A percentile compares a stretch with the other conserved stretches of the same genome.
Conservation (phyloP, 2,888 invertebrate genomes). For the Luperina nickerlii region DNA sequence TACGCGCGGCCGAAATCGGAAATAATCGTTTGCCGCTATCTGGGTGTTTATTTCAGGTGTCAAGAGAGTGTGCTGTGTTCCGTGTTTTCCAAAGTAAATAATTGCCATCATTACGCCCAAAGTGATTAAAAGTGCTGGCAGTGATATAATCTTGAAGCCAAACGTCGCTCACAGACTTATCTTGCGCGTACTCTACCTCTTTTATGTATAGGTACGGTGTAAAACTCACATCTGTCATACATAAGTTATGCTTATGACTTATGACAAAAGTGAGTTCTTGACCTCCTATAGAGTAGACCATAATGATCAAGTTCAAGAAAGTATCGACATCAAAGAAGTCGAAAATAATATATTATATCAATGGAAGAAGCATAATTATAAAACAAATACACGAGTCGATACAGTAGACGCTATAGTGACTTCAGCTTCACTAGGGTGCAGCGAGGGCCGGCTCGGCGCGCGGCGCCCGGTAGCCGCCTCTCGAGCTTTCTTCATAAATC, state of each 20-base stretch:
- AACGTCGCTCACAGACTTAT: too few relatives aligned
- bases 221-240: background rate
- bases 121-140: too few relatives aligned
- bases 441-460: conserved; percentile 24
- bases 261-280: background rate
- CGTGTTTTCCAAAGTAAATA: too few relatives aligned
- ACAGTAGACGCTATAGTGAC: conserved; percentile 5
- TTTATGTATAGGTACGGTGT: background rate
- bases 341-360: too few relatives aligned
- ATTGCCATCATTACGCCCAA: too few relatives aligned
- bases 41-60: too few relatives aligned
- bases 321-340: background rate
- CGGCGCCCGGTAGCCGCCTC: conserved; percentile 87
- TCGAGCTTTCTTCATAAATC: conserved; percentile 89
- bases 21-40: too few relatives aligned
- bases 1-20: too few relatives aligned
- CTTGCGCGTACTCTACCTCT: background rate
- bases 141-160: too few relatives aligned
- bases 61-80: too few relatives aligned
- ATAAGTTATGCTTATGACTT: background rate
- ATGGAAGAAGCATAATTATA: background rate
- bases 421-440: conserved; percentile 9
- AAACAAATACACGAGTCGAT: background rate
- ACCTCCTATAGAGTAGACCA: background rate
- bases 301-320: background rate